These are phyloP conservation scores for Sycophila texana DNA, from an alignment of 2,888 invertebrate genomes.

Conservation along the genomic window DNA sequence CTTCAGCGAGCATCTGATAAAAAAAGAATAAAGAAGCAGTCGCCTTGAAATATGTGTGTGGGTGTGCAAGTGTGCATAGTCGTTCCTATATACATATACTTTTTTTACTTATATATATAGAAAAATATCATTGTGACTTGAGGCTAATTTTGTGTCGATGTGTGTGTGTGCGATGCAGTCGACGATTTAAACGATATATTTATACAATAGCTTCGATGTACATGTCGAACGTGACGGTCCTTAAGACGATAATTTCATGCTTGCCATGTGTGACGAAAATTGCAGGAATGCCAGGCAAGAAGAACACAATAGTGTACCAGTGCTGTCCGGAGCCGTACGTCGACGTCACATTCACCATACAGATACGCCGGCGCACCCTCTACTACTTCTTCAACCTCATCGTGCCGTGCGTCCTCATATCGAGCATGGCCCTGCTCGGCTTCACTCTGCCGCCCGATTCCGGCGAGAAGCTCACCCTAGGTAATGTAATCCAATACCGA, in stretches of 20 bases:
- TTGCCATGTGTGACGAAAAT: slow-evolving; percentile 22
- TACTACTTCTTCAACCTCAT: slow-evolving; percentile 99
- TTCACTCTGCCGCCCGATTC: slow-evolving; percentile 99
- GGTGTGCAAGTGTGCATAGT: not conserved
- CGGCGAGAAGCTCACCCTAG: slow-evolving; percentile 96
- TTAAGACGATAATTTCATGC: slow-evolving; percentile 10
- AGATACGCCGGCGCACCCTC: slow-evolving; percentile 95
- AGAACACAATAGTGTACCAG: slow-evolving; percentile 92
- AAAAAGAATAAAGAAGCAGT: not conserved
- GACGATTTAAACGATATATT: slow-evolving; percentile 1
- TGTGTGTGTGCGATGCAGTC: too few relatives aligned
- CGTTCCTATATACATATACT: not conserved
- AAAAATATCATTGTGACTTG: too few relatives aligned
- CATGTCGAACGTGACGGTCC: not conserved
- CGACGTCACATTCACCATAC: slow-evolving; percentile 97
- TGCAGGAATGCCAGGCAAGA: slow-evolving; percentile 93
- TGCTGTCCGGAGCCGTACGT: slow-evolving; percentile 96
- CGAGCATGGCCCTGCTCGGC: slow-evolving; percentile 98
- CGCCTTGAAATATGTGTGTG: slow-evolving; percentile 7
- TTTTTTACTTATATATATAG: too few relatives aligned
- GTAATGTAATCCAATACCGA: slow-evolving; percentile 78
- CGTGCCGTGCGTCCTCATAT: slow-evolving; percentile 98
- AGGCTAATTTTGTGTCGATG: too few relatives aligned
- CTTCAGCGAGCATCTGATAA: not conserved
- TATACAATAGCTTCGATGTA: not conserved